These are phyloP conservation scores for Arge pagana DNA, from an alignment of 2,888 invertebrate genomes.

Conservation along the genomic window DNA sequence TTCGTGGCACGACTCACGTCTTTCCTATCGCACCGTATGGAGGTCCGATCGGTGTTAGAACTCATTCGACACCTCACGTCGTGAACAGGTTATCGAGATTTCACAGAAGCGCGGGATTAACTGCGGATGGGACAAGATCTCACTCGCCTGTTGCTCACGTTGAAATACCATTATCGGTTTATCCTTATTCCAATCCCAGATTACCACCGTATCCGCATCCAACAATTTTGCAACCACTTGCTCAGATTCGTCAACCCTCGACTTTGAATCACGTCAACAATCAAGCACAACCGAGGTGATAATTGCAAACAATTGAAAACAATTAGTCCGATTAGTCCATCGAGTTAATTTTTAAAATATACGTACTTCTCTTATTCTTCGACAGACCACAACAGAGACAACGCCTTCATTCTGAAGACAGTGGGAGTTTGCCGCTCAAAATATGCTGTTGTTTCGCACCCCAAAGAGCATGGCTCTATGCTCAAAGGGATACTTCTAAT, in stretches of 20 bases:
- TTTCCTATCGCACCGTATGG: slow-evolving; percentile 97
- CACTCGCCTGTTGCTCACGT: slow-evolving; percentile 70
- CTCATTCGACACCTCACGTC: slow-evolving; percentile 92
- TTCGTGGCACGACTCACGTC: slow-evolving; percentile 96
- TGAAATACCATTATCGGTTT: slow-evolving; percentile 55
- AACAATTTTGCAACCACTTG: slow-evolving; percentile 76
- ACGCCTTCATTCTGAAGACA: slow-evolving; percentile 73
- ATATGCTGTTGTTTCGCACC: slow-evolving; percentile 82
- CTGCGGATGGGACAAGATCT: slow-evolving; percentile 70
- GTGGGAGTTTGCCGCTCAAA: slow-evolving; percentile 70
- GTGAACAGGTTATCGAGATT: slow-evolving; percentile 94
- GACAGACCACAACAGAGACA: slow-evolving; percentile 59
- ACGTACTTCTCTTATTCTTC: not conserved
- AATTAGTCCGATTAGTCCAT: not conserved
- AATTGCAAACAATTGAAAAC: not conserved
- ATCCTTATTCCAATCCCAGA: slow-evolving; percentile 83
- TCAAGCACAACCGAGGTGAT: slow-evolving; percentile 50
- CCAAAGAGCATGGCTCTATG: slow-evolving; percentile 72
- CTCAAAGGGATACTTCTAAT: slow-evolving; percentile 51
- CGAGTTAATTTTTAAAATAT: not conserved
- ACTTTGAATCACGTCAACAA: slow-evolving; percentile 49
- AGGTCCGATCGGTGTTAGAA: slow-evolving; percentile 86
- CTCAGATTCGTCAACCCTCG: slow-evolving; percentile 79
- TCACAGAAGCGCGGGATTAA: slow-evolving; percentile 93
- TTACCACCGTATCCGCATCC: slow-evolving; percentile 91